phyloP scores from a whole-genome alignment of 2,888 invertebrate genomes.

The Yponomeuta sedellus region DNA sequence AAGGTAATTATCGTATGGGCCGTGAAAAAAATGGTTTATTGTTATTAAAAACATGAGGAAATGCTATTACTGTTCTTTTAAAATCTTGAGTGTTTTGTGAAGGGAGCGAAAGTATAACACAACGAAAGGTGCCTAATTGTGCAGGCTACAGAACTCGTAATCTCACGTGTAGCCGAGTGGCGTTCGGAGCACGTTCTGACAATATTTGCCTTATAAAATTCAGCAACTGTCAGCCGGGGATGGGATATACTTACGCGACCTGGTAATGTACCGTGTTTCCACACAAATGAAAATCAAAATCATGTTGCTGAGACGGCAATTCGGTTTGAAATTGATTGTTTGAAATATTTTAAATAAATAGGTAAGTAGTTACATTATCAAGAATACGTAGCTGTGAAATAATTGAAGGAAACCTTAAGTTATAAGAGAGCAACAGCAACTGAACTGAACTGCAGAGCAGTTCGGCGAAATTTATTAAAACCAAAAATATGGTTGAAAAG shows the following conservation, averaged over 20 bases:
- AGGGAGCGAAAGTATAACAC: background rate
- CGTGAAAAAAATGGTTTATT: no score
- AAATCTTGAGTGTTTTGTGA: background rate
- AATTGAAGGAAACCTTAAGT: no score
- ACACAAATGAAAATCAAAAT: background rate
- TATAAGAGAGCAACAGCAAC: no score
- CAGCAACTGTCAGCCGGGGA: constrained; percentile 27
- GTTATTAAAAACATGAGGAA: background rate
- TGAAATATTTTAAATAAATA: no score
- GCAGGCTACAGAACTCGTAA: background rate
- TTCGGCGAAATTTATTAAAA: no score
- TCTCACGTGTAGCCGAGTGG: constrained; percentile 4
- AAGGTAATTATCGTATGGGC: no score
- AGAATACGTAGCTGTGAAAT: no score
- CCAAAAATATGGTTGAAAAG: no score
- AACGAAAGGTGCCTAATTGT: background rate
- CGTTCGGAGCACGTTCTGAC: constrained; percentile 56
- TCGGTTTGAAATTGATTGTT: background rate
- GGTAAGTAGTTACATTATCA: no score
- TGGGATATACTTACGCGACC: constrained; percentile 4
- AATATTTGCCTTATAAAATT: constrained; percentile 67
- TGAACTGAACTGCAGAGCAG: no score
- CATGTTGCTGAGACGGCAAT: background rate
- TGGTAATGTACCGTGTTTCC: background rate
- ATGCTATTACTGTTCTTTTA: background rate